Evolutionary conservation across 2,797 vertebrate genomes (phyloP), one percentile per base, ranked within the genome.

Genomic region (Nasua narica): DNA sequence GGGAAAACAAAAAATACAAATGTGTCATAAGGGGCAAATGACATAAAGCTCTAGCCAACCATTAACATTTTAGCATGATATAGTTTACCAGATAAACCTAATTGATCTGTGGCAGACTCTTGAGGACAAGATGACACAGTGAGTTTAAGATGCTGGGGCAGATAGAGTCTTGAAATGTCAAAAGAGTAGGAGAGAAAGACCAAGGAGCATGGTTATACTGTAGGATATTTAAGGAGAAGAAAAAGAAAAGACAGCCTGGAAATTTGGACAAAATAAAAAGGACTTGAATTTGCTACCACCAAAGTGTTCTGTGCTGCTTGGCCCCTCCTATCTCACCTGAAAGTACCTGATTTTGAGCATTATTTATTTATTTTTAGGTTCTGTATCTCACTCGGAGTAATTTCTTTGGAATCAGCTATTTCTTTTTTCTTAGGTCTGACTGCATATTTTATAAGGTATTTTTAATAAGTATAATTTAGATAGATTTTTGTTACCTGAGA

Each of bases 311-410:
- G 10, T 79, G 43, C 15, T 50, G 7, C 4, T 6, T 81, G 13
- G 4, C 46, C 70, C 65, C 4, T 62, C 76, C 29, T 9, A 14
- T 79, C 29, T 90, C 2, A 52, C 15, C 46, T 50, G 21, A 56
- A 5, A 67, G 5, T 46, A 19, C 12, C 43, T 37, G 54, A 60
- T 86, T 77, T 90, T 91, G n/a, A 96, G 37, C 74, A 37, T 37
- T 37, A 37, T 60, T 37, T 54, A 74, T 86, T 94, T 96, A 95
- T 69, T 83, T 91, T 96, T 48, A 86, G 14, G 65, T 87, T 40
- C 67, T 40, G 0, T 72, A 88, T 90, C 19, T 95, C 16, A 83
- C 2, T 52, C 91, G 52, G 29, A 50, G 19, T 81, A 11, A 35
- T 56, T 67, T 37, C 27, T 65, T 14, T 78, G 48, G 15, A 37